A percentile compares a stretch with the other conserved stretches of the same genome.
These are phyloP conservation scores for Xylophagus ater DNA, from an alignment of 2,888 invertebrate species.

Conservation along the genomic window DNA sequence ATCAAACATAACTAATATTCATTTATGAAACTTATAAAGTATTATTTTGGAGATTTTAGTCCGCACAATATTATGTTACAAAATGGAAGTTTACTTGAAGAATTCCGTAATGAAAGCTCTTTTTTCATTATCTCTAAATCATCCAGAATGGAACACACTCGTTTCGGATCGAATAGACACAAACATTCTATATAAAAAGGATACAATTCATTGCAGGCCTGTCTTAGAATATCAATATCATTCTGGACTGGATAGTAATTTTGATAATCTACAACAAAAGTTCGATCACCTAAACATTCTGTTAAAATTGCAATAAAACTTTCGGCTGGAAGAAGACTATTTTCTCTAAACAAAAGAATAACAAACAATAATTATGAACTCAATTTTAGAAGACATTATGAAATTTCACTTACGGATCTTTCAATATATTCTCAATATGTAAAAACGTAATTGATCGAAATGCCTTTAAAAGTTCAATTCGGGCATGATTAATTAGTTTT, in stretches of 20 bases:
- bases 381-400: not conserved
- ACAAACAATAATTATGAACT: no score
- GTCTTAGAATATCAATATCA: conserved; percentile 53
- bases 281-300: conserved; percentile 42
- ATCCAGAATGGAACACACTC: no score
- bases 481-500: conserved; percentile 31
- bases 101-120: no score
- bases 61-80: no score
- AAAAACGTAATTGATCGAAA: conserved; percentile 37
- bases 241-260: conserved; percentile 50
- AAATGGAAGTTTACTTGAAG: no score
- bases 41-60: no score
- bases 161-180: no score
- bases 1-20: no score
- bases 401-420: conserved; percentile 31
- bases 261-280: conserved; percentile 60
- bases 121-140: no score
- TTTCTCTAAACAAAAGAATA: conserved; percentile 11
- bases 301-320: conserved; percentile 36
- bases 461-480: conserved; percentile 40
- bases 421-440: conserved; percentile 32
- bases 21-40: no score
- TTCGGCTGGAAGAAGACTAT: conserved; percentile 23
- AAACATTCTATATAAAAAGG: conserved; percentile 33
- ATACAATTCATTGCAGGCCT: conserved; percentile 57